Conservation (phyloP, 2,113 vertebrate genomes). For the Notothenia rossii region DNA sequence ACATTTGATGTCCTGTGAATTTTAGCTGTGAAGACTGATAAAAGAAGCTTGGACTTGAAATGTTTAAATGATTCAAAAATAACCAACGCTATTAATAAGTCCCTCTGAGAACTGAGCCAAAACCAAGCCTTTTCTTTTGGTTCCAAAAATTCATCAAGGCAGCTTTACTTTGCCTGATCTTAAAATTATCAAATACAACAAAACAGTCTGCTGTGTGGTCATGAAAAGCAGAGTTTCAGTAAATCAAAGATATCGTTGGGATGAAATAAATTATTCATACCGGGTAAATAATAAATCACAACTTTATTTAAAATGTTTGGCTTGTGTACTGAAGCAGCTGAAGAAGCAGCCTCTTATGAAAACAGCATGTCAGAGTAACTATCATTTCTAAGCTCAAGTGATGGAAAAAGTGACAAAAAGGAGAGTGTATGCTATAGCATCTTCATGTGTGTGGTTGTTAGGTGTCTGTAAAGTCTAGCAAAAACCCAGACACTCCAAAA, state of each 20-base stretch:
- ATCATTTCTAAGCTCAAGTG: background rate
- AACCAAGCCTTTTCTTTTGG: background rate
- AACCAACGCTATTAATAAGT: background rate
- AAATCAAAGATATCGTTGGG: background rate
- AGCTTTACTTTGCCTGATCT: background rate
- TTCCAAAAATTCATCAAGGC: background rate
- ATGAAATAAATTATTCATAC: constrained; percentile 8
- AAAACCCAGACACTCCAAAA: constrained; percentile 18
- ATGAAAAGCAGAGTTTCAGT: background rate
- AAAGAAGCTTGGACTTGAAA: constrained; percentile 31
- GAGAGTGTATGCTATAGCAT: too few species aligned
- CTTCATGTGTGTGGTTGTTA: background rate
- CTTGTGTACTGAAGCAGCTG: background rate
- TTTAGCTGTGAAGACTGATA: constrained; percentile 13
- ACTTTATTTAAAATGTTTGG: constrained; percentile 7
- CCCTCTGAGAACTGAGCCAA: constrained; percentile 1
- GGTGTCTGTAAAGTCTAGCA: constrained; percentile 40
- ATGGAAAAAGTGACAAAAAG: background rate
- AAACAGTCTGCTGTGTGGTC: constrained; percentile 9
- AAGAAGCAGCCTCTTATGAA: background rate
- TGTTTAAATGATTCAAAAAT: background rate
- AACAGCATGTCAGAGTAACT: background rate
- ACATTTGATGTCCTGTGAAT: constrained; percentile 38
- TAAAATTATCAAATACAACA: background rate
- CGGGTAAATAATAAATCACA: constrained; percentile 19